Percentiles rank a stretch among this genome's conserved stretches.
Evolutionary conservation across 2,113 vertebrate species (phyloP).

Genomic region (Cyanoderma ruficeps): DNA sequence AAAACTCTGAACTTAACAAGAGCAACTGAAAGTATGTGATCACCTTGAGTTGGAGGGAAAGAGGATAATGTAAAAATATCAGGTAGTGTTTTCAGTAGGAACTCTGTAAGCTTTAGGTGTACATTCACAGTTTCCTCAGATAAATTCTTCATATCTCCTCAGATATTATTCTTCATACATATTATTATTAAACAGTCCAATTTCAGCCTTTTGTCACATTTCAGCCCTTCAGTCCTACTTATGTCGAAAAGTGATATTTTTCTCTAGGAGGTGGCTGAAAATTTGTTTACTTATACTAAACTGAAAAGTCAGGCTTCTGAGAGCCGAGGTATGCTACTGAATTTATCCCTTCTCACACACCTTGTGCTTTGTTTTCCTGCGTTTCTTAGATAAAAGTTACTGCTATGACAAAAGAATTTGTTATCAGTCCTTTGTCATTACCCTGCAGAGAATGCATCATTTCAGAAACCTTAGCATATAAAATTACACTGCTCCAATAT

Average conservation of each 20-base stretch:
- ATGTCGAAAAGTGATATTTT: not conserved
- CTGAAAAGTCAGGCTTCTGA: not conserved
- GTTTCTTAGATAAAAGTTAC: not conserved
- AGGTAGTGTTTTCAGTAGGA: not conserved
- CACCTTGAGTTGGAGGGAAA: not conserved
- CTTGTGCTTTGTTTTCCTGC: not conserved
- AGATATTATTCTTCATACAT: not conserved
- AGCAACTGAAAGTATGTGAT: not conserved
- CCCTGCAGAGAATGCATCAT: not conserved
- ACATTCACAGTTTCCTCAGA: not conserved
- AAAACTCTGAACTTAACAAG: not conserved
- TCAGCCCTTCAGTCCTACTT: not conserved
- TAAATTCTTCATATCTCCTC: not conserved
- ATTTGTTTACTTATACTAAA: not conserved
- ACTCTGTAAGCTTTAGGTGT: not conserved
- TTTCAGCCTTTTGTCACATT: not conserved
- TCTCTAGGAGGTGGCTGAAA: not conserved
- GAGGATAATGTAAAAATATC: not conserved
- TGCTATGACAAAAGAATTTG: not conserved
- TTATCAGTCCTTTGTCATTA: not conserved
- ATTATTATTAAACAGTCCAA: not conserved
- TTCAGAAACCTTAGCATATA: not conserved
- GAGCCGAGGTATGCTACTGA: rapidly evolving
- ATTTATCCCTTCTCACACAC: not conserved
- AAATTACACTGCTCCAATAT: not conserved